Evolutionary conservation across 2,888 invertebrate species (phyloP), one percentile per base, ranked within the genome.

Genomic region (Drosophila phalerata): DNA sequence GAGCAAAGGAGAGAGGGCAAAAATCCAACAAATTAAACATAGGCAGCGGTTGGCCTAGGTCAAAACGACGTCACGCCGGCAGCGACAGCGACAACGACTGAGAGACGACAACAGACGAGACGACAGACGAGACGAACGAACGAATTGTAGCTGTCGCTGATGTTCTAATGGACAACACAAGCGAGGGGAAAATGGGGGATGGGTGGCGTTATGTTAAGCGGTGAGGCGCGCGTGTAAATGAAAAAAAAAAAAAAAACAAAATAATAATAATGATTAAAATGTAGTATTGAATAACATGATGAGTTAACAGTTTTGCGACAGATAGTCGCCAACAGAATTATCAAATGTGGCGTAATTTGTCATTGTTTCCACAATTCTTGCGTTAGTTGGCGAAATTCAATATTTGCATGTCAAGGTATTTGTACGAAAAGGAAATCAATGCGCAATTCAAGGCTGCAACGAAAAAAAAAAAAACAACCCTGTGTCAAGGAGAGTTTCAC

Each of bases 11-110:
- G 38, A 53, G 64, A 60, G 69, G 75, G 55, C 42, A 57, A 60
- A 34, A 68, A 62, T n/a, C 19, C 56, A 19, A 58, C 47, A 63
- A 56, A 75, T 60, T 48, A 47, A 40, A 58, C 42, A 58, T 55
- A 58, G 57, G 42, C 49, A 62, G 78, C 68, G 68, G 82, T 82
- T 82, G 88, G 82, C 82, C 85, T 82, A 82, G 82, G 82, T 82
- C 82, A 87, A 79, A 87, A 87, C 73, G 70, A 53, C 53, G 58
- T 30, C 48, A 51, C 53, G 55, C 49, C 72, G 64, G 32, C 64
- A 65, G 56, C 65, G 56, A 51, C n/a, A 17, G n/a, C 17, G 30
- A 10, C 37, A n/a, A 13, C 25, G 48, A 48, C 28, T 8, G 28
- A 0, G 28, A 5, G 28, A 28, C 28, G 28, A 28, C 25, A 6